A percentile compares a stretch with the other conserved stretches of the same genome.
These are phyloP conservation scores for Carollia perspicillata DNA, from an alignment of 2,113 vertebrate genomes.

Conservation along the genomic window DNA sequence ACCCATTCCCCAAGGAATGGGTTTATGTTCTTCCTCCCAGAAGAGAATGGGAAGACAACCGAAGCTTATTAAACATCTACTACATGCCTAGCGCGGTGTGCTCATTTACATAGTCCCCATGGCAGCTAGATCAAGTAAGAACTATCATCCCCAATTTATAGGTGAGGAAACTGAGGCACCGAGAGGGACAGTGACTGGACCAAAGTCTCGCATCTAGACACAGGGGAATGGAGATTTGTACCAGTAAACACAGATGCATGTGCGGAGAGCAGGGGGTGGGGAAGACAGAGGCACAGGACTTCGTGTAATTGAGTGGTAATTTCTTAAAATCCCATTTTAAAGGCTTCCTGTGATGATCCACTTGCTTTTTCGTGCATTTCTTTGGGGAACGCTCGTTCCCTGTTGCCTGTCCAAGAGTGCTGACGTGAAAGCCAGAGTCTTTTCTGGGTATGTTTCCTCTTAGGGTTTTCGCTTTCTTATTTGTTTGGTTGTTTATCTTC, in stretches of 20 bases:
- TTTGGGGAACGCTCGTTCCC: background rate
- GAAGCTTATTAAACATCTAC: background rate
- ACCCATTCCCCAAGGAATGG: background rate
- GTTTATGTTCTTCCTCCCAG: background rate
- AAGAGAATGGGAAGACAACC: background rate
- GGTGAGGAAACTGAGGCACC: conserved; percentile 20
- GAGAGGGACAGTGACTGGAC: background rate
- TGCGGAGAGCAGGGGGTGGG: background rate
- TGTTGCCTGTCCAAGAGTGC: no score
- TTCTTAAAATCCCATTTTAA: background rate
- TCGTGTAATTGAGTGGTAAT: background rate
- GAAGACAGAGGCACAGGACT: background rate
- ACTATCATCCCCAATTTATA: background rate
- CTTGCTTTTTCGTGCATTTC: background rate
- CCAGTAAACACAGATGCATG: background rate
- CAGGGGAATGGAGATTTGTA: background rate
- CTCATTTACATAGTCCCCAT: background rate
- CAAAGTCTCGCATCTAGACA: background rate
- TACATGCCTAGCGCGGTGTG: background rate
- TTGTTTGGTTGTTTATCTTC: no score
- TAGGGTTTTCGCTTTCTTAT: background rate
- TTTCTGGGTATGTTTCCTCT: background rate
- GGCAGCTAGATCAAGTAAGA: background rate
- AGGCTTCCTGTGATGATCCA: background rate
- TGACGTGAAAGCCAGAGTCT: background rate